Evolutionary conservation across 30 jellyfish, hydroid and myxozoan genomes (phyloP), one percentile per base, ranked within the genome.

Genomic region (Aurelia aurita complex sp. Pacific): DNA sequence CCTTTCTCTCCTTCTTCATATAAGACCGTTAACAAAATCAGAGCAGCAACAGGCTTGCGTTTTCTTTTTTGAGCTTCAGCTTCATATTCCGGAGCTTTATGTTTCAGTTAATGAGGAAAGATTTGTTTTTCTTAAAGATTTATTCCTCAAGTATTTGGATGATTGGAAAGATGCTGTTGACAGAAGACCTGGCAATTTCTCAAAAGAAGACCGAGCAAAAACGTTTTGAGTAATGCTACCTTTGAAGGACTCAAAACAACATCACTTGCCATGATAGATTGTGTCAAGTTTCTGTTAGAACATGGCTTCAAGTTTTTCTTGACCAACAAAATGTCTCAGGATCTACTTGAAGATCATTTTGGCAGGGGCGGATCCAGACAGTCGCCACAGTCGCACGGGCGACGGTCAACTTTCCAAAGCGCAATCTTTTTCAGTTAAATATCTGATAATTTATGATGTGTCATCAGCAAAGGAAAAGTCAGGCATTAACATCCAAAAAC

Each of bases 251-350:
- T 54, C 55, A 42, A 80, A 5, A 80, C 83, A 50, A 80, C 90
- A 80, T 40, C 83, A 19, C 82, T 33, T 15, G 73, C 81, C 64
- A 16, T 65, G 83, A 66, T 68, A 8, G 90, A 80, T 15, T 64
- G 90, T 43, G 83, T 66, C 60, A 64, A 80, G 74, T 65, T 64
- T 52, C 67, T 73, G 51, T 64, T 84, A 33, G 80, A 64, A 17
- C 46, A 84, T 57, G 94, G 94, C n/a, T 73, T 84, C 76, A 73
- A 74, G 43, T 84, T 55, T 84, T 81, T 73, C 65, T 73, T 84
- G 72, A 72, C 81, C 29, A 57, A 73, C 87, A 77, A 60, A 77
- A n/a, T 77, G 14, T n/a, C 64, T 64, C 77, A 77, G 66, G 87
- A 77, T 5, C 87, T 77, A 33, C 77, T 77, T 34, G 87, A 77